These are phyloP conservation scores for Danio rerio DNA, from an alignment of 2,113 vertebrate genomes.

Conservation along the genomic window GRCz12tu NC_133200.1:34516501-34517000, in stretches of 20 bases:
- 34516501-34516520: background rate
- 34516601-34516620: conserved; percentile 74
- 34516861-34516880: conserved; percentile 13
- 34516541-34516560: conserved; percentile 39
- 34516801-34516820: background rate
- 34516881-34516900: no score
- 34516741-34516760: conserved; percentile 33
- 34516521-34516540: background rate
- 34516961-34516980: background rate
- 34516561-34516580: conserved; percentile 52
- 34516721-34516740: conserved; percentile 73
- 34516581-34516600: conserved; percentile 49
- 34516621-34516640: conserved; percentile 88
- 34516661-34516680: conserved; percentile 94
- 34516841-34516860: background rate
- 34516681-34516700: conserved; percentile 93
- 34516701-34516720: conserved; percentile 95
- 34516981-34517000: conserved; percentile 10
- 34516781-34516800: conserved; percentile 30
- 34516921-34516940: background rate
- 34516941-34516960: background rate
- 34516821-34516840: background rate
- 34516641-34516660: conserved; percentile 96
- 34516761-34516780: background rate
- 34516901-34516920: no score